Evolutionary conservation across 2,113 vertebrate species (phyloP), one percentile per base, ranked within the genome.

Genomic region (Callaeas wilsoni): DNA sequence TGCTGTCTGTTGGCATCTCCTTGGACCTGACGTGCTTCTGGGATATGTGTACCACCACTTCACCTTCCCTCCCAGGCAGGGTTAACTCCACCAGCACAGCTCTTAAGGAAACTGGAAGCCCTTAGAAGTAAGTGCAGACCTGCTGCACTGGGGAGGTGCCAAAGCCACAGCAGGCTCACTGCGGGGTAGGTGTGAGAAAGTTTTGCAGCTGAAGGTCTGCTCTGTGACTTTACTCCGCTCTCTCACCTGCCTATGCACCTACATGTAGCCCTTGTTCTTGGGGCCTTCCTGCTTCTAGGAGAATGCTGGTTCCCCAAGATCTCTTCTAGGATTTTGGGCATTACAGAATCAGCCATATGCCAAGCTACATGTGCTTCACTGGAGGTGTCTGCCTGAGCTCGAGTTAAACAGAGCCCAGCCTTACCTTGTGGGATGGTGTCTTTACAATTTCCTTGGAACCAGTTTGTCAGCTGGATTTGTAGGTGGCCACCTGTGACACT

Each of bases 11-110:
- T 75, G 81, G 62, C 39, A 23, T 57, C 23, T 46, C 0, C 55
- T 53, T 49, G 59, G 49, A 35, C n/a, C 8, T 2, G 4, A 49
- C 1, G 2, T 3, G 1, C 21, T 26, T 64, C 32, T 50, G 52
- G n/a, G 39, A 62, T 9, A 6, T n/a, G 12, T 25, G 53, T 32
- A 37, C 35, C 1, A 0, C 7, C 21, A 10, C 37, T 50, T 68
- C 14, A 59, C 21, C 15, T 62, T 39, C 59, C 63, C 77, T 52
- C 14, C 19, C 33, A 16, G 69, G 15, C 42, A 62, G 42, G 7
- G 42, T 57, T 49, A 69, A 23, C 12, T 91, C 11, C 13, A 29
- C 18, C 33, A 53, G 57, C n/a, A 16, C 29, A 65, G 29, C 27
- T 75, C 5, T 47, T 63, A 47, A 39, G 16, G 39, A 37, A 64